Evolutionary conservation across 2,113 vertebrate genomes (phyloP), one percentile per base, ranked within the genome.

Genomic region (Perca fluviatilis): DNA sequence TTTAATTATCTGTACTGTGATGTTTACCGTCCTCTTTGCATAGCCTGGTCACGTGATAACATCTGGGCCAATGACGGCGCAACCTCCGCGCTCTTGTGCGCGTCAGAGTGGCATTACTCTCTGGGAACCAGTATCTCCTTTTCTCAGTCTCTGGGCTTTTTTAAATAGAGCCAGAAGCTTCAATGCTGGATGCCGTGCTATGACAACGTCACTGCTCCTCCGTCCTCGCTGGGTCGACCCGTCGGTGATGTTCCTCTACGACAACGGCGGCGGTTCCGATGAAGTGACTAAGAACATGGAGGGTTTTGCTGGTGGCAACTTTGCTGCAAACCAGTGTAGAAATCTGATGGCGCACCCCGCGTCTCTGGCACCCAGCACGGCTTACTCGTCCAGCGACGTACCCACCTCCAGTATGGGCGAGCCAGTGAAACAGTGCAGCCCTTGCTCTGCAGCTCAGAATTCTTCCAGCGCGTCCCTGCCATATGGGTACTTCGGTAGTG

Each of bases 161-260:
- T 97, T 95, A 97, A 97, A 97, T 97, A 97, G 97, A 97, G 97
- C 97, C 95, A 93, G 83, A 92, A 91, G 97, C 96, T 96, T 97
- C 96, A 95, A 98, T 97, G 97, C 96, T 96, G 97, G 96, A 96
- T 89, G 94, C 82, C 97, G 97, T 97, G 98, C 97, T 99, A 99
- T 99, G 98, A 99, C 98, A 97, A 97, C 98, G 96, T 98, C 98
- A 97, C 96, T 99, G 95, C 97, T 99, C 94, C 97, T 99, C 96
- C 98, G 98, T 96, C 97, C 98, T 87, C 97, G 97, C 96, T 99
- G 98, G 98, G 97, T 98, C 96, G 98, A 99, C 97, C 98, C 97
- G 86, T 93, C 94, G 95, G 97, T 99, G 94, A 99, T 99, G 98
- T 99, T 99, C 90, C 97, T 99, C 91, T 99, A 99, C 97, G 98